A percentile compares a stretch with the other conserved stretches of the same genome.
phyloP scores from a whole-genome alignment of 2,888 invertebrate species.

The Parnassius mnemosyne region DNA sequence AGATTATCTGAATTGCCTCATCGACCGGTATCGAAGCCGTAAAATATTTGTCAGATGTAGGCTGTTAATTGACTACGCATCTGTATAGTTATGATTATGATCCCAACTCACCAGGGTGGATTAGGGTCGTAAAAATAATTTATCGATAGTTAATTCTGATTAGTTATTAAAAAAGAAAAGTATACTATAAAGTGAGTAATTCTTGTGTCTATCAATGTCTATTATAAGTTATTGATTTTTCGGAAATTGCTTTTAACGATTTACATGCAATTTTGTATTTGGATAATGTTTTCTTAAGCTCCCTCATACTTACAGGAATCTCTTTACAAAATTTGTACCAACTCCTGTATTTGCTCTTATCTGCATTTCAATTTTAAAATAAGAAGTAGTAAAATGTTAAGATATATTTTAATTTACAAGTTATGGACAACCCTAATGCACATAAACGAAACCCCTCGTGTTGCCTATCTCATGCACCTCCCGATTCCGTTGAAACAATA shows the following conservation, averaged over 20 bases:
- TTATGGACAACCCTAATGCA: background rate
- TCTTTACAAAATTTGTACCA: no score
- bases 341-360: no score
- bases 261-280: no score
- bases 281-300: no score
- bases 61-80: slow-evolving; percentile 30
- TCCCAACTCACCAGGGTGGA: background rate
- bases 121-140: slow-evolving; percentile 9
- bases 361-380: no score
- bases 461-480: slow-evolving; percentile 30
- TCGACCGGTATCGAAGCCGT: slow-evolving; percentile 13
- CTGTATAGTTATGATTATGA: slow-evolving; percentile 29
- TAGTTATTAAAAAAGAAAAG: background rate
- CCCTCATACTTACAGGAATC: no score
- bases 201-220: no score
- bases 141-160: slow-evolving; percentile 2
- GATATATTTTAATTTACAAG: background rate
- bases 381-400: no score
- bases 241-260: no score
- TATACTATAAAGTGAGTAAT: no score
- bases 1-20: slow-evolving; percentile 26
- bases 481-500: slow-evolving; percentile 51
- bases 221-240: no score
- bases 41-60: slow-evolving; percentile 22
- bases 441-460: slow-evolving; percentile 12